phyloP scores from a whole-genome alignment of 2,888 invertebrate genomes.

The Calephelis perditalis region DNA sequence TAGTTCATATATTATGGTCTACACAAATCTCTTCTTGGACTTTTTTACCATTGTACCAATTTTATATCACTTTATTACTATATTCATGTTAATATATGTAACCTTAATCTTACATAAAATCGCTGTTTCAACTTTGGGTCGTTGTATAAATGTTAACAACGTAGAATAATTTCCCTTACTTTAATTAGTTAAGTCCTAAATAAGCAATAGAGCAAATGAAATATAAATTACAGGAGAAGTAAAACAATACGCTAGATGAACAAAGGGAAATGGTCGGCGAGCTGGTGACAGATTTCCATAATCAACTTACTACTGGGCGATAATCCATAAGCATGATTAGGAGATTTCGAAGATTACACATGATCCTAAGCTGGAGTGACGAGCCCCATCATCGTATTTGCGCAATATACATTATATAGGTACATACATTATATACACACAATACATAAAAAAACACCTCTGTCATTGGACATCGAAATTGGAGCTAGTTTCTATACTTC shows the following conservation, averaged over 20 bases:
- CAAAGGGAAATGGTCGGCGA: neutral
- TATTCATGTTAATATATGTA: no score
- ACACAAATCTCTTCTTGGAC: no score
- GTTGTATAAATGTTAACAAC: slow-evolving; percentile 13
- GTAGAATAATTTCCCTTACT: slow-evolving; percentile 15
- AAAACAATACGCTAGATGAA: slow-evolving; percentile 1
- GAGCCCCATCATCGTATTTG: no score
- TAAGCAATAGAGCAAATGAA: slow-evolving; percentile 37
- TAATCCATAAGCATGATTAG: no score
- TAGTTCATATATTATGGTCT: no score
- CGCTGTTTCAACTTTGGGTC: neutral
- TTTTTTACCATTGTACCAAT: no score
- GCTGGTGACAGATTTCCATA: no score
- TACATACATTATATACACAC: neutral
- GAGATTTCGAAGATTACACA: neutral
- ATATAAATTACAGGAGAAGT: slow-evolving; percentile 2
- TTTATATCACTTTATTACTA: no score
- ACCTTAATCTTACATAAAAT: no score
- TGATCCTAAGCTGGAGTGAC: neutral
- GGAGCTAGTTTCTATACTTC: no score
- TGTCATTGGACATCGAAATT: no score
- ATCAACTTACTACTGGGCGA: no score
- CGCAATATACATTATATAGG: neutral
- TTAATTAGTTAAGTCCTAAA: slow-evolving; percentile 41
- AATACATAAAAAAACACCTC: neutral